Percentiles rank a stretch among this genome's conserved stretches.
Conservation (phyloP, 2,797 vertebrate genomes). For the Anomalospiza imberbis region DNA sequence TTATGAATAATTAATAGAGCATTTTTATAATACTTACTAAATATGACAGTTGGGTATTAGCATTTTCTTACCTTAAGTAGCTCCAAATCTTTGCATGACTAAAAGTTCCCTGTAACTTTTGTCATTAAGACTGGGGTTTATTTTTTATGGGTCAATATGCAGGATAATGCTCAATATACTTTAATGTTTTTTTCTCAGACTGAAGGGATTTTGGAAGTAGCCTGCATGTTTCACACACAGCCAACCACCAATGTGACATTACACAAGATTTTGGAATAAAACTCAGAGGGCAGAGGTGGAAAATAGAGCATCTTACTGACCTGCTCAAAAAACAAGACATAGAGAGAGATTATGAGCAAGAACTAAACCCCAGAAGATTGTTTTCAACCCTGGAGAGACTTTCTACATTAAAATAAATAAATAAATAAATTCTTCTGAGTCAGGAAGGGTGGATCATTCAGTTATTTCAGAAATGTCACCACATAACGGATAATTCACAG, state of each 20-base stretch:
- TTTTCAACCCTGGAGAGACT: neutral
- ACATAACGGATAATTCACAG: neutral
- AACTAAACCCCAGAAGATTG: neutral
- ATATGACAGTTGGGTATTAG: neutral
- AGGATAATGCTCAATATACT: neutral
- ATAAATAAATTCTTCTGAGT: neutral
- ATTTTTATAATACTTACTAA: neutral
- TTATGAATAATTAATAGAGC: constrained; percentile 9
- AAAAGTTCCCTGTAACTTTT: neutral
- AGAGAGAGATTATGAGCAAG: neutral
- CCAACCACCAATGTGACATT: neutral
- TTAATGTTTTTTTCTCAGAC: neutral
- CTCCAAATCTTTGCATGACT: neutral
- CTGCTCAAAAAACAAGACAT: neutral
- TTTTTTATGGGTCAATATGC: neutral
- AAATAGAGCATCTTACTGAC: neutral
- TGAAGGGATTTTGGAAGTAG: neutral
- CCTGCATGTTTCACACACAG: neutral
- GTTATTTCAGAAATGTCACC: neutral
- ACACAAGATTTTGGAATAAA: neutral
- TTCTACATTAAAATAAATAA: neutral
- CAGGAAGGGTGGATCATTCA: neutral
- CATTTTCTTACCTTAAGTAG: neutral
- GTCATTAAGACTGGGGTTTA: neutral
- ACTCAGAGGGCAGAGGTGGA: neutral